These are phyloP conservation scores for Heliconius congener DNA, from an alignment of 1,140 invertebrate species.

Conservation along the genomic window DNA sequence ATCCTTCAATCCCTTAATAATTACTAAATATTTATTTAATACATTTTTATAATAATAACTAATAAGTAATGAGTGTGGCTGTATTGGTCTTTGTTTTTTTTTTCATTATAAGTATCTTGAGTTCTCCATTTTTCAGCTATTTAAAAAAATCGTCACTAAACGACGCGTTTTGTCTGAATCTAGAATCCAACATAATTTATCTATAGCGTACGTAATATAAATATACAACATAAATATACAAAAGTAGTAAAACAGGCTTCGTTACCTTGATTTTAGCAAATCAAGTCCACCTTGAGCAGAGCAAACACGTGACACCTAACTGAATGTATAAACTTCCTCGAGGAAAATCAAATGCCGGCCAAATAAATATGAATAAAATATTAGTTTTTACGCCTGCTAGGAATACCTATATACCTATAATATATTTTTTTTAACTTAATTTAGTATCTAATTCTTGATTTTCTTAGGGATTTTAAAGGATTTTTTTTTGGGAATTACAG, in stretches of 20 bases:
- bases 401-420: background rate
- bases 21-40: too few relatives aligned
- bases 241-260: slow-evolving; percentile 32
- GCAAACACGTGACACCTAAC: slow-evolving; percentile 40
- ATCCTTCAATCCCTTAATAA: too few relatives aligned
- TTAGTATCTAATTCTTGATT: too few relatives aligned
- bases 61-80: too few relatives aligned
- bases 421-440: too few relatives aligned
- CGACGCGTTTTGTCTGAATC: background rate
- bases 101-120: too few relatives aligned
- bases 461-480: too few relatives aligned
- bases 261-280: slow-evolving; percentile 70
- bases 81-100: too few relatives aligned
- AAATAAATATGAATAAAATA: slow-evolving; percentile 10
- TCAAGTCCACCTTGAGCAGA: slow-evolving; percentile 68
- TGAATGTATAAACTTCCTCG: slow-evolving; percentile 35
- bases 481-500: too few relatives aligned
- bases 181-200: background rate
- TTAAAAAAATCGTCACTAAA: background rate
- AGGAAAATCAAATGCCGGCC: slow-evolving; percentile 25
- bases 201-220: background rate
- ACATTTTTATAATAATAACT: too few relatives aligned
- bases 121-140: too few relatives aligned
- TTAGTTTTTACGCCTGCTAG: slow-evolving; percentile 3
- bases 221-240: background rate